A percentile compares a stretch with the other conserved stretches of the same genome.
phyloP scores from a whole-genome alignment of 2,888 invertebrate species.

The Brachyptera putata region DNA sequence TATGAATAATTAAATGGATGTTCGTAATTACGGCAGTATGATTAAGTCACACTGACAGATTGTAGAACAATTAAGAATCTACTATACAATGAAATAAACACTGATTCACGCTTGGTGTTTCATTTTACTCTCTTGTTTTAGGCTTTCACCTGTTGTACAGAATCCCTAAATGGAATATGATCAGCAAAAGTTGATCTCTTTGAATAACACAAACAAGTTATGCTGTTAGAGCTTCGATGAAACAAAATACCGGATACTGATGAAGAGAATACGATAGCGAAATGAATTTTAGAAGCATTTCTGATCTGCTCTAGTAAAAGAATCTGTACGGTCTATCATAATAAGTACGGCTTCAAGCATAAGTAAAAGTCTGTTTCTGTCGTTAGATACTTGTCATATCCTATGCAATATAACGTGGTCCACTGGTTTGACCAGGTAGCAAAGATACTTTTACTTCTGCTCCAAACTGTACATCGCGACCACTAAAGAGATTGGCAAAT shows the following conservation, averaged over 20 bases:
- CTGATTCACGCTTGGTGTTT: background rate
- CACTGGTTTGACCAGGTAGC: too few relatives aligned
- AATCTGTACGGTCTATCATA: too few relatives aligned
- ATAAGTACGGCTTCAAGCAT: too few relatives aligned
- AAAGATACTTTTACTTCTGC: too few relatives aligned
- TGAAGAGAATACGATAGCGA: background rate
- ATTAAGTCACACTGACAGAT: background rate
- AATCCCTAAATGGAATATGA: conserved; percentile 2
- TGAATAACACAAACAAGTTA: too few relatives aligned
- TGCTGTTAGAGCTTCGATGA: background rate
- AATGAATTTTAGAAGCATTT: background rate
- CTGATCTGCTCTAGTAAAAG: background rate
- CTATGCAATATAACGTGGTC: too few relatives aligned
- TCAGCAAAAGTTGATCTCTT: conserved; percentile 5
- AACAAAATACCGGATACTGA: conserved; percentile 12
- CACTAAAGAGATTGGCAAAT: too few relatives aligned
- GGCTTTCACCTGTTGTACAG: background rate
- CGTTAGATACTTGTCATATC: too few relatives aligned
- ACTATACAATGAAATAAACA: background rate
- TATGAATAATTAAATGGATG: too few relatives aligned
- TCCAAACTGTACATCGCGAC: too few relatives aligned
- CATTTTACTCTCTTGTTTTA: background rate
- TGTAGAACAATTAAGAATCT: background rate
- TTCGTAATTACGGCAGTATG: too few relatives aligned
- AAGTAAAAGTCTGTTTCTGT: too few relatives aligned